A percentile compares a stretch with the other conserved stretches of the same genome.
Evolutionary conservation across 2,797 vertebrate genomes (phyloP).

Genomic region (Gambusia yucatana): DNA sequence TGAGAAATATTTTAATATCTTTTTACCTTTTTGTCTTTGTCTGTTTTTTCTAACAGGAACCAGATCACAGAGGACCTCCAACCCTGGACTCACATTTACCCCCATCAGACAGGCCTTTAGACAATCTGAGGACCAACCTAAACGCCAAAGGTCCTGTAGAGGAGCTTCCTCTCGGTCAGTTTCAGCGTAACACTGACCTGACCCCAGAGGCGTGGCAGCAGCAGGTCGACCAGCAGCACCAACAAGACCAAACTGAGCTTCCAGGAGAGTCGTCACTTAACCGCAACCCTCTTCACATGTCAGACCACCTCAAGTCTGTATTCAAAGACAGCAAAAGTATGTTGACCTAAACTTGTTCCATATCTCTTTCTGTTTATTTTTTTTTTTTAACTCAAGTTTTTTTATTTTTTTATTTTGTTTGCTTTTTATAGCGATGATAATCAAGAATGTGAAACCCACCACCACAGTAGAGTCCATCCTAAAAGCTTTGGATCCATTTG

Average conservation of each 20-base stretch:
- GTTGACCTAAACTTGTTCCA: slow-evolving; percentile 20
- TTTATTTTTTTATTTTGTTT: background rate
- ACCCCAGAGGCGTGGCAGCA: slow-evolving; percentile 87
- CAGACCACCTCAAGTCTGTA: slow-evolving; percentile 64
- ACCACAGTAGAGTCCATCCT: slow-evolving; percentile 92
- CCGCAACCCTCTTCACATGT: slow-evolving; percentile 51
- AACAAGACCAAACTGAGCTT: slow-evolving; percentile 73
- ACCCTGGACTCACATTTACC: slow-evolving; percentile 68
- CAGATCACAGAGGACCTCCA: slow-evolving; percentile 62
- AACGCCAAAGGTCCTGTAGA: slow-evolving; percentile 49
- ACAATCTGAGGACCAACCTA: slow-evolving; percentile 50
- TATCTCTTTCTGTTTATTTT: background rate
- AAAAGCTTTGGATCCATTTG: slow-evolving; percentile 90
- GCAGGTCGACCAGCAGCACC: slow-evolving; percentile 82
- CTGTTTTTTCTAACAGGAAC: slow-evolving; percentile 56
- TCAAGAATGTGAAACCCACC: slow-evolving; percentile 92
- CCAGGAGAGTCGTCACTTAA: slow-evolving; percentile 72
- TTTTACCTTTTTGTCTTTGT: background rate
- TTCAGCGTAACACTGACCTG: slow-evolving; percentile 82
- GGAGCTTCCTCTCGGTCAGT: slow-evolving; percentile 57
- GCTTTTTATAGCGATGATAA: slow-evolving; percentile 87
- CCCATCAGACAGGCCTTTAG: slow-evolving; percentile 56
- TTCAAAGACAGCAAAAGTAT: slow-evolving; percentile 86
- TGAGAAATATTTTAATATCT: background rate
- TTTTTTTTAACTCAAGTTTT: background rate